Percentiles rank a stretch among this genome's conserved stretches.
phyloP scores from a whole-genome alignment of 2,888 invertebrate genomes.

The Magallana nippona region DNA sequence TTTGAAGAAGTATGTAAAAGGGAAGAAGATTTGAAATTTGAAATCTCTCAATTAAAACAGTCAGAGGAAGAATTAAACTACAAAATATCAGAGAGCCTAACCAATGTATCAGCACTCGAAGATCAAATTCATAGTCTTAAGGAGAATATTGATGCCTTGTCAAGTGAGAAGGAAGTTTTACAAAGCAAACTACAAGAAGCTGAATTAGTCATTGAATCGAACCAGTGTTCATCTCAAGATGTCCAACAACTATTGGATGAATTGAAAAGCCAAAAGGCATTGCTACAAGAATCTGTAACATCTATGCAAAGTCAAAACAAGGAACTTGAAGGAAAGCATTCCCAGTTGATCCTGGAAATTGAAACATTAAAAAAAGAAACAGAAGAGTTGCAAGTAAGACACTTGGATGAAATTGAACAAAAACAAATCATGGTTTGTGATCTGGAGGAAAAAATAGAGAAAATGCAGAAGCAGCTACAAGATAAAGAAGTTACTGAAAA shows the following conservation, averaged over 20 bases:
- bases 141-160: background rate
- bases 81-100: background rate
- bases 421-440: conserved; percentile 13
- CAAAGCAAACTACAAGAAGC: background rate
- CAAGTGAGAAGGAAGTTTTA: background rate
- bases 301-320: conserved; percentile 2
- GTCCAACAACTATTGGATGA: background rate
- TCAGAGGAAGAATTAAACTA: conserved; percentile 15
- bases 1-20: background rate
- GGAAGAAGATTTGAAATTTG: background rate
- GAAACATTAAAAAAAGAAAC: background rate
- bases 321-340: conserved; percentile 17
- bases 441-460: conserved; percentile 35
- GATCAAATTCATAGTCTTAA: conserved; percentile 4
- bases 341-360: background rate
- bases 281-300: background rate
- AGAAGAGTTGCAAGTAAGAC: background rate
- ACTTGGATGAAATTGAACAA: background rate
- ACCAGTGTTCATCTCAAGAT: background rate
- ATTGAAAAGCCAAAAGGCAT: background rate
- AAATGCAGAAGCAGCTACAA: conserved; percentile 7
- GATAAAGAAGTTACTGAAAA: conserved; percentile 23
- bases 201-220: conserved; percentile 11
- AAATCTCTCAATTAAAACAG: background rate
- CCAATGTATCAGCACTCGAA: background rate